Evolutionary conservation across 2,113 vertebrate species (phyloP), one percentile per base, ranked within the genome.

Genomic region (Australoheros scitulus): DNA sequence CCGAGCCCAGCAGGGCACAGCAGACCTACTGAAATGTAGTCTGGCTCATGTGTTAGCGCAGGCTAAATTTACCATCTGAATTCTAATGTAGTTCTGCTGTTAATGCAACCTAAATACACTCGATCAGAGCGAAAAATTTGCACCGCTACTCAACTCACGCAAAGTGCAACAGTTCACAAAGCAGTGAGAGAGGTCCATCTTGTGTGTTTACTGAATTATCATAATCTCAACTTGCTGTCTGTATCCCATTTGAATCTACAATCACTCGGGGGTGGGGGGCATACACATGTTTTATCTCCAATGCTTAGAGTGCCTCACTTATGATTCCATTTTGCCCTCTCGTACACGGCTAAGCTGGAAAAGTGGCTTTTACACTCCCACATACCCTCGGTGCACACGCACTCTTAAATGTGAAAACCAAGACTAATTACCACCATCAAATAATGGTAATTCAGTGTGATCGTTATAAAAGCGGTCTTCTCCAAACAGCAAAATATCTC

Each of bases 351-450:
- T 89, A 89, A 85, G 90, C 92, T 68, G 70, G 75, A 86, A 91
- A 92, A 93, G 93, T 89, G 95, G 92, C 91, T 94, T 94, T 95
- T 95, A 94, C 92, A 94, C 90, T 87, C 94, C 91, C 93, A 91
- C 88, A 85, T 86, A 84, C 81, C 90, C 64, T 87, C 86, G 20
- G 82, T 64, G 84, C 77, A 75, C 83, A 86, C 77, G 81, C 77
- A 81, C 88, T 60, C 84, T 61, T 74, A 65, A 84, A 91, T 82
- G 78, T 17, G 80, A 89, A 90, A 87, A 88, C 79, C 72, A 75
- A 90, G 82, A 91, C 86, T 91, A 92, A 93, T 94, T 90, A 89
- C 82, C 82, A 59, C 83, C 83, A 75, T 79, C 81, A 83, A 74
- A 79, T 80, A 77, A 82, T 64, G 76, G 72, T 76, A 70, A 88